These are phyloP conservation scores for Vidua macroura DNA, from an alignment of 2,113 vertebrate species.

Conservation along the genomic window DNA sequence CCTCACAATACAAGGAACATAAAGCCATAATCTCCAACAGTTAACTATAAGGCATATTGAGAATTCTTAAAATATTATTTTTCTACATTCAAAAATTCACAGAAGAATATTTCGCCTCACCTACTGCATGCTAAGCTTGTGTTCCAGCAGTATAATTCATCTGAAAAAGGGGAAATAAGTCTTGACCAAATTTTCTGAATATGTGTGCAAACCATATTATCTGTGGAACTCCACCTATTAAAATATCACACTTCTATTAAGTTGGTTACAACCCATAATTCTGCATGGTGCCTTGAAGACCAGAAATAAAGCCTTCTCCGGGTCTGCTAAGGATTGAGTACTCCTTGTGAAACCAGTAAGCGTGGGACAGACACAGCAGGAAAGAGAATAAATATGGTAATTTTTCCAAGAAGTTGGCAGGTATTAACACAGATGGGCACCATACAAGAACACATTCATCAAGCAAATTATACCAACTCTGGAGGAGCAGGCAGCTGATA, in stretches of 20 bases:
- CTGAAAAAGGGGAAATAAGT: background rate
- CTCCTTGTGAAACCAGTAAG: background rate
- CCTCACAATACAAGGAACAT: background rate
- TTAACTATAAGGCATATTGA: background rate
- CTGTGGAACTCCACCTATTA: background rate
- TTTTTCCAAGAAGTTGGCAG: constrained; percentile 16
- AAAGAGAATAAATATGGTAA: background rate
- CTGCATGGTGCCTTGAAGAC: background rate
- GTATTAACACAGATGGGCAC: constrained; percentile 26
- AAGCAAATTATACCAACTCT: background rate
- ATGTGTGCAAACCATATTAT: background rate
- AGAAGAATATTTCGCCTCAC: background rate
- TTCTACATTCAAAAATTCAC: background rate
- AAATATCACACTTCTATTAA: background rate
- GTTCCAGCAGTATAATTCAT: background rate
- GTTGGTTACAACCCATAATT: background rate
- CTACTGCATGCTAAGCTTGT: background rate
- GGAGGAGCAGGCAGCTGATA: background rate
- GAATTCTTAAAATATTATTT: background rate
- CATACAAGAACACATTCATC: background rate
- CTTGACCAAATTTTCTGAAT: background rate
- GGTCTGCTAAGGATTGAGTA: background rate
- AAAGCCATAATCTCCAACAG: constrained; percentile 12
- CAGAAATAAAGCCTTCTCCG: background rate
- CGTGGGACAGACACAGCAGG: background rate